phyloP scores from a whole-genome alignment of 2,888 invertebrate species.

The Seira sanloemensis region DNA sequence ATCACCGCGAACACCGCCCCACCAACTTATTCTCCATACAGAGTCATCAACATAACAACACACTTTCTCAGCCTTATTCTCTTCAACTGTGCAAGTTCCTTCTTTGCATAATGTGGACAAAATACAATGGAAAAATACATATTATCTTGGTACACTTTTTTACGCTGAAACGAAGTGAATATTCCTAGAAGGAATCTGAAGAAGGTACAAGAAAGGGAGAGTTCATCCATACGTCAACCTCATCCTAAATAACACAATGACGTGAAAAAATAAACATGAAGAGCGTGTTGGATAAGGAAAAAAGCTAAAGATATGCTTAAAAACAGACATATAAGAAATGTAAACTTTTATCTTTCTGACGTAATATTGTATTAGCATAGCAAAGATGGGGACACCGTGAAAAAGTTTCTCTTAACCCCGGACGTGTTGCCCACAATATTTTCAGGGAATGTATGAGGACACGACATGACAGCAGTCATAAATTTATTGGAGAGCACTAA shows the following conservation, averaged over 20 bases:
- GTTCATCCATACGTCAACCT: conserved; percentile 30
- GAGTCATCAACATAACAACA: conserved; percentile 6
- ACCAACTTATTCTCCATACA: conserved; percentile 23
- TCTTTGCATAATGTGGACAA: conserved; percentile 1
- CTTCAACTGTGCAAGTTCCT: not conserved
- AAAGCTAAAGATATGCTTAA: conserved; percentile 9
- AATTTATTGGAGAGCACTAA: too few relatives aligned
- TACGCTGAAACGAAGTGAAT: conserved; percentile 5
- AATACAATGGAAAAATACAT: conserved; percentile 4
- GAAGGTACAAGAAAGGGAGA: conserved; percentile 3
- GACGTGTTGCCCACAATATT: conserved; percentile 46
- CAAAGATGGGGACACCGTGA: conserved; percentile 50
- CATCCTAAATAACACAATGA: conserved; percentile 43
- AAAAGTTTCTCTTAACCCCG: conserved; percentile 59
- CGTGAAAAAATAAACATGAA: conserved; percentile 45
- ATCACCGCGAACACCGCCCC: conserved; percentile 27
- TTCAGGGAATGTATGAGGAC: conserved; percentile 55
- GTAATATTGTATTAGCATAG: conserved; percentile 52
- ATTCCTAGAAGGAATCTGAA: not conserved
- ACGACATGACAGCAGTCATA: conserved; percentile 58
- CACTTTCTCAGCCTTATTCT: not conserved
- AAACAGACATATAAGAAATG: too few relatives aligned
- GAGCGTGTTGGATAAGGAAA: conserved; percentile 17
- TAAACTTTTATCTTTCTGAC: not conserved
- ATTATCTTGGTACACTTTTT: not conserved